These are phyloP conservation scores for Lacerta viridis DNA, from an alignment of 2,797 vertebrate species.

Conservation along the genomic window DNA sequence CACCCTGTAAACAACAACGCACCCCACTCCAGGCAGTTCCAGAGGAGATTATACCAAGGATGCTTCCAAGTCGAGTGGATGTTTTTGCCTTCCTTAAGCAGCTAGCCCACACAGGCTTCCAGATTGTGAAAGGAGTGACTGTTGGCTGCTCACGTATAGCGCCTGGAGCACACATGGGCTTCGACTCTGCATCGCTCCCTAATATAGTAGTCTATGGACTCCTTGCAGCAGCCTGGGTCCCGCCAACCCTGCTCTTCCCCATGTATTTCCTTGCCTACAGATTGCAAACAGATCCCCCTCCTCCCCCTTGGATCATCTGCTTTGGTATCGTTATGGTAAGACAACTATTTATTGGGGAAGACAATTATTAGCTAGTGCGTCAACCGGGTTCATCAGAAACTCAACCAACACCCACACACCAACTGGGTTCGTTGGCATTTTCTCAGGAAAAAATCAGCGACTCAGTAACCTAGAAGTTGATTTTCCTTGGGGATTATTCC, in stretches of 20 bases:
- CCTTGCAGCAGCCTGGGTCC: neutral
- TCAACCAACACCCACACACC: no score
- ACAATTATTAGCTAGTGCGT: neutral
- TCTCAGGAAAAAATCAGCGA: neutral
- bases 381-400: neutral
- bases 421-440: neutral
- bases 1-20: no score
- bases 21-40: no score
- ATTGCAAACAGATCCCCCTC: neutral
- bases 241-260: neutral
- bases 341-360: neutral
- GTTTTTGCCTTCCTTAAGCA: neutral
- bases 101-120: neutral
- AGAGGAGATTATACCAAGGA: neutral
- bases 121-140: neutral
- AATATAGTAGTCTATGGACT: rapidly evolving
- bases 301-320: neutral
- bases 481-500: neutral
- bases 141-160: neutral
- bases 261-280: neutral
- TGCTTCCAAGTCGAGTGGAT: neutral
- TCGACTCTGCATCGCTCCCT: rapidly evolving
- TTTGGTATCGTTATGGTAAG: no score
- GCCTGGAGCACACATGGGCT: neutral
- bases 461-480: neutral